Evolutionary conservation across 2,113 vertebrate species (phyloP), one percentile per base, ranked within the genome.

Genomic region (Rutilus rutilus): DNA sequence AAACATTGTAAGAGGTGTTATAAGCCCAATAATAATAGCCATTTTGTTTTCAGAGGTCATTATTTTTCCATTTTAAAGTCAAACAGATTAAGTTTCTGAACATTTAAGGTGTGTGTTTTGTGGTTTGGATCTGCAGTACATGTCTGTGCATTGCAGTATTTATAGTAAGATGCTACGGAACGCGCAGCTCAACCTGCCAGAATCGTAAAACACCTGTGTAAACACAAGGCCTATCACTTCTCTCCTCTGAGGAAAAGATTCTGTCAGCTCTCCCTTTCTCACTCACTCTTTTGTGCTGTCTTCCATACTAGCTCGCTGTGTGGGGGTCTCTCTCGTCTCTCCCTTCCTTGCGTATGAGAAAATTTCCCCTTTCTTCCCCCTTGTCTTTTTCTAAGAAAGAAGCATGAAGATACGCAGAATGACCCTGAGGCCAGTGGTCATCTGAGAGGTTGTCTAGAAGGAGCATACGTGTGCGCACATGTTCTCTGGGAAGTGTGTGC

Each of bases 191-290:
- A 79, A 86, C 80, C 75, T 42, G 74, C 60, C 77, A 36, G 69
- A 75, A 73, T 77, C 47, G 52, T 83, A 78, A 87, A 85, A 85
- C 90, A 87, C 87, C 89, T 92, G 89, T 83, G 19, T 92, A 88
- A 93, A 89, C 88, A 92, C 90, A 92, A 78, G 78, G 78, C 78
- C 80, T 86, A 87, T 89, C 87, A 73, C 77, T 80, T 30, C 59
- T 33, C 19, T 73, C 60, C 82, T 85, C 83, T 50, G 36, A 86
- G 83, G 87, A 84, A 87, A 86, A 76, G 81, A 82, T 82, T 82
- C 71, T 79, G 83, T 86, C 78, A 74, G 47, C 77, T 85, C 82
- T 86, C 81, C 57, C 54, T 74, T 73, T 87, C 69, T 52, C 82
- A 75, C 79, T 62, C 85, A 33, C 76, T 60, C 69, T 78, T 69